phyloP scores from a whole-genome alignment of 2,888 invertebrate genomes.

The Drosophila mimetica region DNA sequence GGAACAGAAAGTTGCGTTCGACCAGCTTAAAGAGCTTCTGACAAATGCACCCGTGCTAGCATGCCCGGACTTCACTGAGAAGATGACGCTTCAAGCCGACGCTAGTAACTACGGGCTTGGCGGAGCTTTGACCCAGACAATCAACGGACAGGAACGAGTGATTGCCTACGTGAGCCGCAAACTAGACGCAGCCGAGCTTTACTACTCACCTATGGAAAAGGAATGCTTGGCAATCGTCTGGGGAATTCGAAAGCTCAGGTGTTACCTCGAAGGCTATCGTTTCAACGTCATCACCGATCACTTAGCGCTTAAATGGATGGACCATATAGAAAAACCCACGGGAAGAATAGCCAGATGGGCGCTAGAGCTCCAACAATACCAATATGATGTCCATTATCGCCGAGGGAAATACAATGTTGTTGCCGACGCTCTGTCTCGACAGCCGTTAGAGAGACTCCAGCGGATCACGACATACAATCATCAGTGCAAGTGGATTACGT shows the following conservation, averaged over 20 bases:
- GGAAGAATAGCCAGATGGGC: constrained; percentile 1
- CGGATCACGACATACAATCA: not conserved
- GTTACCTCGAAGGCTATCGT: not conserved
- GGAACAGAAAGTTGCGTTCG: not conserved
- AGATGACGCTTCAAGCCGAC: constrained; percentile 1
- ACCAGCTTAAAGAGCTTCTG: not conserved
- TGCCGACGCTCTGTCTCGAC: constrained; percentile 1
- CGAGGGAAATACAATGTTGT: not conserved
- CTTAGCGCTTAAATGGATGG: not conserved
- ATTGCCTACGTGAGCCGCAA: constrained; percentile 1
- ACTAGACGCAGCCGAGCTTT: not conserved
- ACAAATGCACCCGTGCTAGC: not conserved
- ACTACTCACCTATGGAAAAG: constrained; percentile 1
- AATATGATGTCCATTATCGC: not conserved
- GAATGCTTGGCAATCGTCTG: not conserved
- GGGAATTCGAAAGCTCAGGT: not conserved
- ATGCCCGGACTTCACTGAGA: not conserved
- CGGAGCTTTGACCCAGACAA: not conserved
- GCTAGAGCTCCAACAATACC: not conserved
- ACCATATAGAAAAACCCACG: constrained; percentile 1
- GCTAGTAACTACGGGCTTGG: not conserved
- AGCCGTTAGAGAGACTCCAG: not conserved
- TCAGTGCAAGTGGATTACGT: constrained; percentile 1
- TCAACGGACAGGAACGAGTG: not conserved
- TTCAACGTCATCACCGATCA: constrained; percentile 1